Base-by-base conservation (phyloP, 1,140 invertebrate genomes). In the Aradophagus sp. region DNA sequence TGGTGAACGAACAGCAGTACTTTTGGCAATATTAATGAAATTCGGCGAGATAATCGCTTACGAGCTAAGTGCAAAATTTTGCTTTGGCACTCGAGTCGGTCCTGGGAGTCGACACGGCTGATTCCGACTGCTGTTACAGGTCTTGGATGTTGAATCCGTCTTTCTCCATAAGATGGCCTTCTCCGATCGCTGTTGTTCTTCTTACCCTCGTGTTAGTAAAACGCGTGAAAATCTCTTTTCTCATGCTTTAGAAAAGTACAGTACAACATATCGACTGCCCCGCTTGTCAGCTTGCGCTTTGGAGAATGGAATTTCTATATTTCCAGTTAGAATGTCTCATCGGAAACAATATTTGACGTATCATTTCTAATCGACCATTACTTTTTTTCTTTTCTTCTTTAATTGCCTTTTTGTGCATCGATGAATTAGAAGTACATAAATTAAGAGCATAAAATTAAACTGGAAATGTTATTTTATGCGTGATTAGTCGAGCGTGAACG, bases 181-280 rank as follows among this genome's bases (percentile, higher is more conserved):
- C 19, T 29, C 13, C 34, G 12, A 5, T 50, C 14, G 10, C 12
- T 16, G 13, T 19, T 20, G 14, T 11, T 15, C 6, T 20, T 36
- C 5, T 29, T 29, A 44, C 16, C 65, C 56, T 53, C 47, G 27
- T 48, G 50, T 72, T 66, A 72, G 61, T 66, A 65, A 34, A 58
- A 61, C 41, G 41, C 47, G 42, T 48, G 35, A 38, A 44, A 61
- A 65, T 50, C 53, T 34, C 47, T 66, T 61, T 72, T 55, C 55
- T 72, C 61, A 72, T 72, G 68, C 61, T 72, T 66, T 47, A 59
- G 39, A 59, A 45, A 59, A 53, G 41, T 65, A 55, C 39, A 65
- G 1, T 65, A 58, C 36, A 61, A 59, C 34, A 59, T 47, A 53
- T 71, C 29, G 35, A 41, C 10, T 27, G 35, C 36, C 44, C 47